Percentiles rank a stretch among this genome's conserved stretches.
phyloP scores from a whole-genome alignment of 2,113 vertebrate species.

The Chaetodon trifascialis region DNA sequence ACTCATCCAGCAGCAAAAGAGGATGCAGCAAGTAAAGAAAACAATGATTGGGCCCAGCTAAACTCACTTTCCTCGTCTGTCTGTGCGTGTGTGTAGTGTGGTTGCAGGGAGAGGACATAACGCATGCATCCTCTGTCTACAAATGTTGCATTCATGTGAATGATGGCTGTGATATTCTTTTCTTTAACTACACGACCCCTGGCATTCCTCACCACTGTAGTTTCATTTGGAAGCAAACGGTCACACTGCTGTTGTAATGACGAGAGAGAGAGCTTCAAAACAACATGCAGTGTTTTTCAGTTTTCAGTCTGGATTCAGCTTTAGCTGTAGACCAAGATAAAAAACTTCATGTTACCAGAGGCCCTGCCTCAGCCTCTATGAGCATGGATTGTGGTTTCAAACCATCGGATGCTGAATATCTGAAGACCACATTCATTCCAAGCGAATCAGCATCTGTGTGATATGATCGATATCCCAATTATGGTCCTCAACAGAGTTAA shows the following conservation, averaged over 20 bases:
- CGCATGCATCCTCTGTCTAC: conserved; percentile 22
- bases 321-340: conserved; percentile 41
- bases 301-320: conserved; percentile 48
- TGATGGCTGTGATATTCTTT: conserved; percentile 25
- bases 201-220: background rate
- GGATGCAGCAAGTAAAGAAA: conserved; percentile 9
- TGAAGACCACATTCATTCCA: conserved; percentile 18
- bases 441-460: conserved; percentile 27
- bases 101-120: conserved; percentile 30
- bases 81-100: conserved; percentile 22
- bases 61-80: conserved; percentile 27
- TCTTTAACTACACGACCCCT: background rate
- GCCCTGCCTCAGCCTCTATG: conserved; percentile 13
- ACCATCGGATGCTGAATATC: conserved; percentile 30
- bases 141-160: conserved; percentile 23
- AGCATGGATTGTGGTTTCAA: conserved; percentile 36
- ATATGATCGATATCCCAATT: conserved; percentile 5
- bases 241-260: conserved; percentile 26
- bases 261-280: conserved; percentile 22
- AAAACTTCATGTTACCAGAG: conserved; percentile 10
- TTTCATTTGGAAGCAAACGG: conserved; percentile 21
- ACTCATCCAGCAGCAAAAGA: conserved; percentile 25
- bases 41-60: conserved; percentile 29
- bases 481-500: conserved; percentile 12
- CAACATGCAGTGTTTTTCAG: conserved; percentile 8